These are phyloP conservation scores for Linnaemya vulpina DNA, from an alignment of 2,888 invertebrate genomes.

Conservation along the genomic window DNA sequence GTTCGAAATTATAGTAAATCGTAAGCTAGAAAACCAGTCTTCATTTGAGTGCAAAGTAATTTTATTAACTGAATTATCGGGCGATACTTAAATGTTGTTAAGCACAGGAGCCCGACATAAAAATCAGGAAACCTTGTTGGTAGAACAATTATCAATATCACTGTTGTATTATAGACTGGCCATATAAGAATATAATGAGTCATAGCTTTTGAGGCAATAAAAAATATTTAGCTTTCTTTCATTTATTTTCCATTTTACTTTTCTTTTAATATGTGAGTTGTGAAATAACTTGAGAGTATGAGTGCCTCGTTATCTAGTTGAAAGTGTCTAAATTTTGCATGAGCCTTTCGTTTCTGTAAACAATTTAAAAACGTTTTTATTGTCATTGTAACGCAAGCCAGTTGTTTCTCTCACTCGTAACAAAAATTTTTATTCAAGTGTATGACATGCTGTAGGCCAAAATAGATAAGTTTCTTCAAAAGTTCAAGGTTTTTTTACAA, in stretches of 20 bases:
- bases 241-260: neutral
- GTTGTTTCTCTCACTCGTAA: neutral
- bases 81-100: too few relatives aligned
- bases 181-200: neutral
- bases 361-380: constrained; percentile 10
- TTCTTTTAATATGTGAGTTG: neutral
- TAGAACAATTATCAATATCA: neutral
- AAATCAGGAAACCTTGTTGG: neutral
- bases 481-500: constrained; percentile 35
- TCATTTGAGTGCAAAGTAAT: too few relatives aligned
- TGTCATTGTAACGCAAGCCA: neutral
- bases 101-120: too few relatives aligned
- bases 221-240: neutral
- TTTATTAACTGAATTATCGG: too few relatives aligned
- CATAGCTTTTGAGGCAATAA: neutral
- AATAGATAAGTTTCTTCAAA: neutral
- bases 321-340: constrained; percentile 20
- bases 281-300: neutral
- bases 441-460: constrained; percentile 15
- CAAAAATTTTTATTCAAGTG: neutral
- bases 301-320: constrained; percentile 28
- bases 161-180: neutral
- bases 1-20: too few relatives aligned
- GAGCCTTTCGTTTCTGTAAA: constrained; percentile 34
- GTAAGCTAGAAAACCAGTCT: too few relatives aligned